A percentile compares a stretch with the other conserved stretches of the same genome.
Conservation (phyloP, 1,140 invertebrate species). For the Ladona fulva region DNA sequence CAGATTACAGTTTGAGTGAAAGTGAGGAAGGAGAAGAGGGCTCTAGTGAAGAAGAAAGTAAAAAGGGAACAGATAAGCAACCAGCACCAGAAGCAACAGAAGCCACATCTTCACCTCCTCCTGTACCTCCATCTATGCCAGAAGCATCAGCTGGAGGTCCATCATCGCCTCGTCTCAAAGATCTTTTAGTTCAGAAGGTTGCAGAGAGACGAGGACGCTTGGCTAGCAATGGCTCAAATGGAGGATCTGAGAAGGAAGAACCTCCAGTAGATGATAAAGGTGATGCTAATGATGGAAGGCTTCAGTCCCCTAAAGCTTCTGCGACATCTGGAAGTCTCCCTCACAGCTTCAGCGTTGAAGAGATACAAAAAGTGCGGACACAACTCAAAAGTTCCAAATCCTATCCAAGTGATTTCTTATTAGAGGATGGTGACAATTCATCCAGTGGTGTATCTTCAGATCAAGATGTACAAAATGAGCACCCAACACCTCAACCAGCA, state of each 20-base stretch:
- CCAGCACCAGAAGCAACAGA: conserved; percentile 27
- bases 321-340: conserved; percentile 39
- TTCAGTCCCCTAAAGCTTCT: background rate
- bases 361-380: conserved; percentile 74
- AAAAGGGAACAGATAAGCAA: conserved; percentile 46
- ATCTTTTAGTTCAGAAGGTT: conserved; percentile 29
- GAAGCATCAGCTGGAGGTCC: background rate
- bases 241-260: conserved; percentile 24
- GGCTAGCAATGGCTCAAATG: conserved; percentile 22
- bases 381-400: conserved; percentile 75
- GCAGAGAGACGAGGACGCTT: conserved; percentile 27
- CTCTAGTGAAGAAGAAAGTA: conserved; percentile 35
- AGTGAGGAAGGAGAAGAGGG: conserved; percentile 41
- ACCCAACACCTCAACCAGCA: conserved; percentile 31
- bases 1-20: conserved; percentile 78
- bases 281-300: conserved; percentile 45
- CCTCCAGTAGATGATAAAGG: conserved; percentile 47
- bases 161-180: conserved; percentile 24
- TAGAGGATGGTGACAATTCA: conserved; percentile 76
- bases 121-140: background rate
- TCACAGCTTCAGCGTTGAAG: conserved; percentile 76
- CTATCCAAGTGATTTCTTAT: conserved; percentile 65
- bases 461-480: conserved; percentile 54
- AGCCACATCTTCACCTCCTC: no score
- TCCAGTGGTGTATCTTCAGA: conserved; percentile 79